Evolutionary conservation across 2,888 invertebrate genomes (phyloP).

Genomic region (Peribatodes rhomboidaria): DNA sequence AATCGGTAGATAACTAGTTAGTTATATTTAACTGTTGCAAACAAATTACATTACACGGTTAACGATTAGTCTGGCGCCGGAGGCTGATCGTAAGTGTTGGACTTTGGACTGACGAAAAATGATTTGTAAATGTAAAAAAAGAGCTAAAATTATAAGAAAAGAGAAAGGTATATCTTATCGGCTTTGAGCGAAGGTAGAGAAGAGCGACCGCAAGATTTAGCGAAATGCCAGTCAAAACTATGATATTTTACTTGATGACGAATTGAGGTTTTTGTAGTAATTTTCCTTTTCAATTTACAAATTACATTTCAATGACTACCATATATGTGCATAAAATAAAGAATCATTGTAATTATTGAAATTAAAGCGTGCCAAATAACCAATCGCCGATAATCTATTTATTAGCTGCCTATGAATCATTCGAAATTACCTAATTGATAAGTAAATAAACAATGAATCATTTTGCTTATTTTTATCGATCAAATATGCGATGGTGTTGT

Average conservation of each 20-base stretch:
- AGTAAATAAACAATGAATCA: background rate
- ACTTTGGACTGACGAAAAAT: background rate
- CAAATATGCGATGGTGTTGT: background rate
- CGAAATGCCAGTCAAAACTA: background rate
- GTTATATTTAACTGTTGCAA: conserved; percentile 35
- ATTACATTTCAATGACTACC: too few species aligned
- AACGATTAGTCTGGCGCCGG: conserved; percentile 10
- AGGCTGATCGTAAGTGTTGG: background rate
- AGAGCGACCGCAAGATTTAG: too few species aligned
- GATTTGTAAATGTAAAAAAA: background rate
- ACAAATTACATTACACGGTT: conserved; percentile 25
- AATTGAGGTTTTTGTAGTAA: too few species aligned
- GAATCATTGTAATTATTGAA: background rate
- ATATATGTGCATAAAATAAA: background rate
- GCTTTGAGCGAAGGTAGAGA: too few species aligned
- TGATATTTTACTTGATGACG: background rate
- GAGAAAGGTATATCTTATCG: background rate
- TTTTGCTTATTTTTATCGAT: conserved; percentile 11
- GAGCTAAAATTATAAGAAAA: background rate
- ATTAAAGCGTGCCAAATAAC: background rate
- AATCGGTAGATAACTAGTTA: conserved; percentile 49
- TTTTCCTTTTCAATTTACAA: too few species aligned
- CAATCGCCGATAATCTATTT: background rate
- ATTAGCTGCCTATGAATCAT: background rate
- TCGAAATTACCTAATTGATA: background rate